Base-by-base conservation (phyloP, 2,888 invertebrate genomes). In the Cryptocephalus primarius region DNA sequence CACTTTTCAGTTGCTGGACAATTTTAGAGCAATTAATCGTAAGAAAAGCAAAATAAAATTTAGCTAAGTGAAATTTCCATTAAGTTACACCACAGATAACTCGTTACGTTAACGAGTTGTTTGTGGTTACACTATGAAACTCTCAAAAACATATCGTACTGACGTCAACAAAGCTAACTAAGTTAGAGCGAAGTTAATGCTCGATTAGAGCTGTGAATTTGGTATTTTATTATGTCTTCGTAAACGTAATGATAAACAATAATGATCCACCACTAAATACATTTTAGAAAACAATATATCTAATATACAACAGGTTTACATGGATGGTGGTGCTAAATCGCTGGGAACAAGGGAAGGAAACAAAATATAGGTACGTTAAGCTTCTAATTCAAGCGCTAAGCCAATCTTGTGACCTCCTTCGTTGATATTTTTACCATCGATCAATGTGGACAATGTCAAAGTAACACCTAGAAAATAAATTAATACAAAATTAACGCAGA, bases 381-480 rank as follows among this genome's bases (percentile, higher is more conserved):
- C 91, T 73, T 91, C 89, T 66, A 96, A 79, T 66, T 97, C 94
- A 59, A 99, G 79, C 63, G 93, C 93, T 58, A 97, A 77, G 67
- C 97, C 97, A 62, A 97, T 81, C 76, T 97, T 95, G 80, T 97
- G 96, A 51, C 95, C 95, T 58, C 96, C 96, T 58, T 88, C 88
- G 72, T 93, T 93, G 78, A 96, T 91, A 78, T 94, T 95, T 79
- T 94, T 94, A 46, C 90, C 94, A 72, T 97, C 95, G 70, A 97
- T 85, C 66, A 93, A 80, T 48, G 92, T 82, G 36, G 95, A 95
- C 65, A 96, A 75, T 45, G 90, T 91, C 62, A 96, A 73, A 63
- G 87, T 86, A 59, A 96, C 85, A 66, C 90, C 91, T 91, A 73
- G 10, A 79, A 75, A 66, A 32, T 43, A 36, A 38, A 45, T 22